phyloP scores from a whole-genome alignment of 2,797 vertebrate species.

The Microhierax caerulescens region DNA sequence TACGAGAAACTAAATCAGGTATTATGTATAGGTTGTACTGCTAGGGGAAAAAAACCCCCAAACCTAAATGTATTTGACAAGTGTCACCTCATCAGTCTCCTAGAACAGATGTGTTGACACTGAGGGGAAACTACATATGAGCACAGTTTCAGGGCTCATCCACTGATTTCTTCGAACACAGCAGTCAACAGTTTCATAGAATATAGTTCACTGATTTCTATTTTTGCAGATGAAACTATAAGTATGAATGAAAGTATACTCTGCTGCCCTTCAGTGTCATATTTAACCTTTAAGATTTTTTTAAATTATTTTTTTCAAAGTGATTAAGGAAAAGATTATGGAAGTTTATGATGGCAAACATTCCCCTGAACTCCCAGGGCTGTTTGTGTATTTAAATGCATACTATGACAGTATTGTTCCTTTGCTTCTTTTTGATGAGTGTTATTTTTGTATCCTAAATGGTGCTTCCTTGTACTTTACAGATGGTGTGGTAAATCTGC shows the following conservation, averaged over 20 bases:
- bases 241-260: neutral
- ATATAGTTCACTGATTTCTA: neutral
- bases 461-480: neutral
- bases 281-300: neutral
- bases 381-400: neutral
- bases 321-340: neutral
- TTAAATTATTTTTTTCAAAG: neutral
- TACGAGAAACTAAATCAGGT: neutral
- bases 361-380: neutral
- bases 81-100: neutral
- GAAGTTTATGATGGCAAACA: neutral
- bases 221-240: neutral
- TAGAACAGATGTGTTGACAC: neutral
- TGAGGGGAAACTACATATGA: neutral
- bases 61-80: neutral
- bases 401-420: neutral
- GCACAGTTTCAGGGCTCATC: neutral
- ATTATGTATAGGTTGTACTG: neutral
- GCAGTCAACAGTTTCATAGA: neutral
- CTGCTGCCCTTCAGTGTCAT: neutral
- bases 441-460: neutral
- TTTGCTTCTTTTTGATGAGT: neutral
- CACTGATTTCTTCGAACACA: neutral
- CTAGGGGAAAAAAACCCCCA: too few species aligned
- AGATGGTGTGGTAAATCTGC: neutral